phyloP scores from a whole-genome alignment of 2,888 invertebrate genomes.

The Hemicrepidius hirtus region DNA sequence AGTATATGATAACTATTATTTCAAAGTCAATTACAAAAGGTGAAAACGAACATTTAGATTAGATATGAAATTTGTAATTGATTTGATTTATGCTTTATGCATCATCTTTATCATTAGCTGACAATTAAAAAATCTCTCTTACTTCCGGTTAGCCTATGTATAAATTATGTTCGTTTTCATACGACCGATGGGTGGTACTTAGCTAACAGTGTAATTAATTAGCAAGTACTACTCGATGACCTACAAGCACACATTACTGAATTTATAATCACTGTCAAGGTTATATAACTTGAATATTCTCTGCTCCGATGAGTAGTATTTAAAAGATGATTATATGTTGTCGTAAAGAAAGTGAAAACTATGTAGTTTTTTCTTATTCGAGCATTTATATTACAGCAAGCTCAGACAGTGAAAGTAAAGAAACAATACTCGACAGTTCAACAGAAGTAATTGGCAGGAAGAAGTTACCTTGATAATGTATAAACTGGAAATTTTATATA shows the following conservation, averaged over 20 bases:
- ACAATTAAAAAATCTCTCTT: too few species aligned
- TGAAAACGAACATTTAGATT: too few species aligned
- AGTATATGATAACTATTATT: too few species aligned
- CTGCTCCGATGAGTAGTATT: not conserved
- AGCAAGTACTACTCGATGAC: not conserved
- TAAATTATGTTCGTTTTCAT: too few species aligned
- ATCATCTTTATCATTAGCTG: too few species aligned
- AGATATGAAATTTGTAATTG: too few species aligned
- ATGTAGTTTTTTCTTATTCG: not conserved
- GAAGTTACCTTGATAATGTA: too few species aligned
- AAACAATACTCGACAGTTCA: not conserved
- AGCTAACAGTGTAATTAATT: not conserved
- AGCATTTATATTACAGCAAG: not conserved
- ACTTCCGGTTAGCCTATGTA: too few species aligned
- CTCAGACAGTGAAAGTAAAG: not conserved
- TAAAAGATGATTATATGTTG: not conserved
- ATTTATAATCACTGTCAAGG: constrained; percentile 1
- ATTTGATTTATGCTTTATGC: too few species aligned
- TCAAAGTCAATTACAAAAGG: too few species aligned
- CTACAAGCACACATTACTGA: not conserved
- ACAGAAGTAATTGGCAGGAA: too few species aligned
- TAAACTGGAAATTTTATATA: too few species aligned
- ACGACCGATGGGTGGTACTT: not conserved
- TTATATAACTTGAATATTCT: not conserved
- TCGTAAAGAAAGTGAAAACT: constrained; percentile 10